These are phyloP conservation scores for Drosophila atripex DNA, from an alignment of 2,888 invertebrate species.

Conservation along the genomic window DNA sequence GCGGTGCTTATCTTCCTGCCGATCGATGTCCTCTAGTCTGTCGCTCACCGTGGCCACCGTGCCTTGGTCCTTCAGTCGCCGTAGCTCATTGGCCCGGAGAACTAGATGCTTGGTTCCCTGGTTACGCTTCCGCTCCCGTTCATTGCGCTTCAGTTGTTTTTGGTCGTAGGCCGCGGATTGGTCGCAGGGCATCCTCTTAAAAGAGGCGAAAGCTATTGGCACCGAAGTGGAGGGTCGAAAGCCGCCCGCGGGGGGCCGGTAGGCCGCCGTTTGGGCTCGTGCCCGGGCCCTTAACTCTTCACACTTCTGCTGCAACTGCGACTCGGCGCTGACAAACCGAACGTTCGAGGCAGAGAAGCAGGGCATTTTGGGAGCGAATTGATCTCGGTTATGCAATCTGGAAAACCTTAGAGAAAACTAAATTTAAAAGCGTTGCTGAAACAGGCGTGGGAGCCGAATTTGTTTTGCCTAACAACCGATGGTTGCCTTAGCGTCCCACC, in stretches of 20 bases:
- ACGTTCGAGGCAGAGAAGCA: conserved; percentile 77
- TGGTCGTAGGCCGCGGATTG: conserved; percentile 60
- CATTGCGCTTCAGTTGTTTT: conserved; percentile 57
- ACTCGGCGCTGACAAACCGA: conserved; percentile 60
- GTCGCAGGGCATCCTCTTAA: conserved; percentile 47
- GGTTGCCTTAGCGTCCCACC: conserved; percentile 62
- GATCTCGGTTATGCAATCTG: conserved; percentile 3
- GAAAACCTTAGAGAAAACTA: not conserved
- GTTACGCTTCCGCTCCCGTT: conserved; percentile 55
- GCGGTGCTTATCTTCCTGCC: conserved; percentile 83
- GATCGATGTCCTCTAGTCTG: conserved; percentile 83
- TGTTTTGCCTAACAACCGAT: conserved; percentile 61
- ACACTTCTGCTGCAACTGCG: conserved; percentile 56
- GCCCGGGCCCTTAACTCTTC: conserved; percentile 59
- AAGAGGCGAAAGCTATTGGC: conserved; percentile 29
- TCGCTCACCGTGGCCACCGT: conserved; percentile 85
- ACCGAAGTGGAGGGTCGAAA: conserved; percentile 54
- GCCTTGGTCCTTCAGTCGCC: conserved; percentile 86
- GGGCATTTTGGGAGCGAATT: conserved; percentile 59
- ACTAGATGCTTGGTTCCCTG: conserved; percentile 61
- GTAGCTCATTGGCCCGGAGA: conserved; percentile 85
- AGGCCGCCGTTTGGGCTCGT: conserved; percentile 65
- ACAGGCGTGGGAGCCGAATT: conserved; percentile 25
- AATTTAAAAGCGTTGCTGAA: conserved; percentile 13
- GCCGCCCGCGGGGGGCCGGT: conserved; percentile 52